Evolutionary conservation across 2,888 invertebrate species (phyloP), one percentile per base, ranked within the genome.

Genomic region (Pollenia amentaria): DNA sequence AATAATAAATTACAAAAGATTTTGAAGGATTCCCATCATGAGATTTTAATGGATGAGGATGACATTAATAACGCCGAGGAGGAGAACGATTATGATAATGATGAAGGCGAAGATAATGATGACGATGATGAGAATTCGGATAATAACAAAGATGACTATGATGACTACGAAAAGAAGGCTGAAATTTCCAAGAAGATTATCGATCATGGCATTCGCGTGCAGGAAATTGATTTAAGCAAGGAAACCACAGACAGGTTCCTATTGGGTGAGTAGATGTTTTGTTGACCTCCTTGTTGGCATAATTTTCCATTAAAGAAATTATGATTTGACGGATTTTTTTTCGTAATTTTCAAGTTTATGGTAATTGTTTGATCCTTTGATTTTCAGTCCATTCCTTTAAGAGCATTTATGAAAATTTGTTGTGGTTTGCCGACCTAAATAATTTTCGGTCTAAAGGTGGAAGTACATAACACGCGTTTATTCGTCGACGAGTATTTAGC

Each of bases 71-170:
- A 89, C 55, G 84, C 92, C 2, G 91, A 91, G 8, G 92, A 91
- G 84, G 90, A 92, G 18, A 91, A 88, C 65, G 88, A 90, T 8
- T 88, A 91, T 38, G 91, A 92, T 53, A 91, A 93, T 21, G 92
- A 93, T 2, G 93, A 93, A 8, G 93, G 93, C 0, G 93, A 93
- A 48, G 94, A 94, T 12, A 89, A 90, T 18, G 89, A 90, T 21
- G 89, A 90, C 18, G 89, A 90, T 8, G 89, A 91, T n/a, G 89
- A 90, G 10, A 88, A 88, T n/a, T 85, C 84, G 7, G 88, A 89
- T 21, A 87, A 89, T 11, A 87, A 90, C 46, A 89, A 89, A 38
- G 89, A 90, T 18, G 90, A 89, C 62, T 89, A 89, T 38, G 89
- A 89, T 3, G 73, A 70, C 38, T 87, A 76, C 72, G 87, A 90